Conservation (phyloP, 1,140 invertebrate genomes). For the Magallana ariakensis region DNA sequence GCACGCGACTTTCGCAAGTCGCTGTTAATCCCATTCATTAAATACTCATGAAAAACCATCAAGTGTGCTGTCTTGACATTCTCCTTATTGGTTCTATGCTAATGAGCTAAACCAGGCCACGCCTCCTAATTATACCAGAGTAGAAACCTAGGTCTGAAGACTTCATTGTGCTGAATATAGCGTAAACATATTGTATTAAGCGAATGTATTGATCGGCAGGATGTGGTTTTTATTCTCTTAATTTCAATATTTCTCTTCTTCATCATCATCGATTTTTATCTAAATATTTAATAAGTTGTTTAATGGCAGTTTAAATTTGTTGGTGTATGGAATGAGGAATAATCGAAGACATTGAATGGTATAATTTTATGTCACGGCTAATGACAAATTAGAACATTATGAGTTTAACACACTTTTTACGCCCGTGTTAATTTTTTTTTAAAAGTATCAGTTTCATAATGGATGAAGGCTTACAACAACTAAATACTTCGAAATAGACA, state of each 20-base stretch:
- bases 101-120: conserved; percentile 38
- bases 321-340: neutral
- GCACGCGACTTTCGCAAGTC: conserved; percentile 49
- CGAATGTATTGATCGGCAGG: neutral
- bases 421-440: neutral
- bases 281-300: conserved; percentile 37
- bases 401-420: neutral
- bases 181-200: conserved; percentile 22
- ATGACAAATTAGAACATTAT: neutral
- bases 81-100: conserved; percentile 52
- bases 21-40: conserved; percentile 56
- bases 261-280: conserved; percentile 13
- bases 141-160: neutral
- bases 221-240: conserved; percentile 35
- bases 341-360: neutral
- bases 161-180: conserved; percentile 1
- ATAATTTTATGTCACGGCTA: neutral
- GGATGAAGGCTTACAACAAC: neutral
- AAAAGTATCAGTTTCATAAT: neutral
- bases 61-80: conserved; percentile 45
- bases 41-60: conserved; percentile 56
- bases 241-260: conserved; percentile 37
- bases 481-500: no score
- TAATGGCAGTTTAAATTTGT: conserved; percentile 9
- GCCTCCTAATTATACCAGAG: conserved; percentile 27